phyloP scores from a whole-genome alignment of 2,888 invertebrate species.

The Rotaria socialis region DNA sequence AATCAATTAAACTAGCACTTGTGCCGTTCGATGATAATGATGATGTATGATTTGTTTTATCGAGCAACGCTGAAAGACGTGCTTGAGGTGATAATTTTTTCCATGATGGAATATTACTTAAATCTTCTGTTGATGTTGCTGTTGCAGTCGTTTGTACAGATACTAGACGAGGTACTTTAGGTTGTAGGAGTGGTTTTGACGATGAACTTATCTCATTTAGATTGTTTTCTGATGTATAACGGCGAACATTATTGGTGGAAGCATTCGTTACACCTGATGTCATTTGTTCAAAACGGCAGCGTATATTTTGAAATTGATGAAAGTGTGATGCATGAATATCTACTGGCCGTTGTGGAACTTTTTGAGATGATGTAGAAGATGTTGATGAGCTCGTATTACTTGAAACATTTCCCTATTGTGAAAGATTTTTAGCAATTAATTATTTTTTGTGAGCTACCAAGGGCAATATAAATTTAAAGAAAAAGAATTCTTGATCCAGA shows the following conservation, averaged over 20 bases:
- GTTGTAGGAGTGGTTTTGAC: neutral
- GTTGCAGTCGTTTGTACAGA: neutral
- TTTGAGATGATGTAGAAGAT: neutral
- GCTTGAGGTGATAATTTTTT: conserved; percentile 31
- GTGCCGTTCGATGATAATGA: neutral
- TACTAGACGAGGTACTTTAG: neutral
- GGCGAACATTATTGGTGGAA: neutral
- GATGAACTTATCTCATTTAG: neutral
- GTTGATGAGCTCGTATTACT: neutral
- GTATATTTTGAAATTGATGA: conserved; percentile 24
- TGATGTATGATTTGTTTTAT: conserved; percentile 5
- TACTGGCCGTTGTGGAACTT: neutral
- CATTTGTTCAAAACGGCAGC: conserved; percentile 25
- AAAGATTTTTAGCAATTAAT: too few relatives aligned
- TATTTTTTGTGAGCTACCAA: too few relatives aligned
- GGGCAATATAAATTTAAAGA: too few relatives aligned
- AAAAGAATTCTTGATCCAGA: too few relatives aligned
- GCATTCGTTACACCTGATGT: neutral
- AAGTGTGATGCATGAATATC: conserved; percentile 5
- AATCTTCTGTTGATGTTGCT: neutral
- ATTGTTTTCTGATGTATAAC: conserved; percentile 35
- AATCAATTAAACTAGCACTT: conserved; percentile 32
- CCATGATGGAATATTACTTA: neutral
- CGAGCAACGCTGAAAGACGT: conserved; percentile 13
- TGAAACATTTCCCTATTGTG: neutral